A percentile compares a stretch with the other conserved stretches of the same genome.
These are phyloP conservation scores for Sceloporus undulatus DNA, from an alignment of 2,113 vertebrate species.

Conservation along the genomic window DNA sequence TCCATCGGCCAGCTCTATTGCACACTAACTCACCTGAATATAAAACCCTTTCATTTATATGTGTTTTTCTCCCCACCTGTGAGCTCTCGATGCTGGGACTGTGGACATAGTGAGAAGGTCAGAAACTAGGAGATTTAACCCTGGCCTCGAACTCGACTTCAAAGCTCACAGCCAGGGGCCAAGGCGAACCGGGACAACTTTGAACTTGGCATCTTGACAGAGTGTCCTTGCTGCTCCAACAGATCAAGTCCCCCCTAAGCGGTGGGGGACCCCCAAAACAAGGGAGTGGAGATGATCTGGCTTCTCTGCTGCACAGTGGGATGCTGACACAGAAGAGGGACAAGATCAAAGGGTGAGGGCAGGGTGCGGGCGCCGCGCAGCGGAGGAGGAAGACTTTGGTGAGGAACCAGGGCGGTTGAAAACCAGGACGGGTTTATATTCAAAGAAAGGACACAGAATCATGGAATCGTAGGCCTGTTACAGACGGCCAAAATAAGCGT, in stretches of 20 bases:
- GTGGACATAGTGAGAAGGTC: conserved; percentile 57
- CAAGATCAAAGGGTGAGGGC: conserved; percentile 50
- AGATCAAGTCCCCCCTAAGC: conserved; percentile 37
- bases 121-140: conserved; percentile 52
- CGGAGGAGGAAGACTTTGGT: conserved; percentile 47
- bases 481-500: too few species aligned
- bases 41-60: conserved; percentile 59
- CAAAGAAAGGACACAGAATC: conserved; percentile 25
- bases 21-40: conserved; percentile 64
- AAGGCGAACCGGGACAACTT: conserved; percentile 42
- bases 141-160: conserved; percentile 61
- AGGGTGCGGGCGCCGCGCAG: conserved; percentile 48
- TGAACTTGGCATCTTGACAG: conserved; percentile 74
- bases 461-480: too few species aligned
- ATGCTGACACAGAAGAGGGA: conserved; percentile 44
- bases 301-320: conserved; percentile 60
- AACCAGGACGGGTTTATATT: conserved; percentile 34
- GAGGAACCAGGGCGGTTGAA: conserved; percentile 45
- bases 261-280: conserved; percentile 24
- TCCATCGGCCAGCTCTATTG: conserved; percentile 65
- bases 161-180: conserved; percentile 27
- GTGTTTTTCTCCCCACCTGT: conserved; percentile 18
- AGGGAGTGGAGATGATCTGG: conserved; percentile 38
- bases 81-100: conserved; percentile 45
- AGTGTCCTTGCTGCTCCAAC: conserved; percentile 56